Percentiles rank a stretch among this genome's conserved stretches.
Conservation (phyloP, 2,888 invertebrate genomes). For the Lycia hirtaria region DNA sequence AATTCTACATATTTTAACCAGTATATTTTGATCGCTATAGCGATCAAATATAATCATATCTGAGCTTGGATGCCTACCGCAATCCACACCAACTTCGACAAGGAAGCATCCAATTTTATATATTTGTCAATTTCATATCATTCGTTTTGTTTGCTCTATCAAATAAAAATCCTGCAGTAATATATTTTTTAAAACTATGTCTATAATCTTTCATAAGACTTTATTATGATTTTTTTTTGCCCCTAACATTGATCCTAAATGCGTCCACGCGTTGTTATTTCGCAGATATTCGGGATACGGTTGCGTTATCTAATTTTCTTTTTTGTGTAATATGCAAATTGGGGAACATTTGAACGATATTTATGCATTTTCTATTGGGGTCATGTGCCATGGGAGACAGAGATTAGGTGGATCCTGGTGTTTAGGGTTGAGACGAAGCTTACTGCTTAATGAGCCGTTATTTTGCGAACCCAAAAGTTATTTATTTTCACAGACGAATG, state of each 20-base stretch:
- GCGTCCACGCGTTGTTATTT: slow-evolving; percentile 48
- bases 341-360: slow-evolving; percentile 29
- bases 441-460: slow-evolving; percentile 10
- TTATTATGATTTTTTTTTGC: neutral
- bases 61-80: no score
- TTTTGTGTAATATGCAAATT: slow-evolving; percentile 44
- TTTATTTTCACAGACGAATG: neutral
- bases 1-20: no score
- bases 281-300: slow-evolving; percentile 39
- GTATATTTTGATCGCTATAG: no score
- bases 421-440: slow-evolving; percentile 8
- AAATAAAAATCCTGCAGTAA: no score
- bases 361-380: slow-evolving; percentile 35
- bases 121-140: no score
- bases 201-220: neutral
- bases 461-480: neutral
- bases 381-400: slow-evolving; percentile 14
- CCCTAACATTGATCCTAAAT: slow-evolving; percentile 21
- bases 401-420: slow-evolving; percentile 18
- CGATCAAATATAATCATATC: no score
- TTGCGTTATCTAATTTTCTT: slow-evolving; percentile 44
- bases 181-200: no score
- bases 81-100: no score
- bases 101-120: no score
- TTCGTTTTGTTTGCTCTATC: no score